Evolutionary conservation across 2,113 vertebrate genomes (phyloP).

Genomic region (Columba livia): DNA sequence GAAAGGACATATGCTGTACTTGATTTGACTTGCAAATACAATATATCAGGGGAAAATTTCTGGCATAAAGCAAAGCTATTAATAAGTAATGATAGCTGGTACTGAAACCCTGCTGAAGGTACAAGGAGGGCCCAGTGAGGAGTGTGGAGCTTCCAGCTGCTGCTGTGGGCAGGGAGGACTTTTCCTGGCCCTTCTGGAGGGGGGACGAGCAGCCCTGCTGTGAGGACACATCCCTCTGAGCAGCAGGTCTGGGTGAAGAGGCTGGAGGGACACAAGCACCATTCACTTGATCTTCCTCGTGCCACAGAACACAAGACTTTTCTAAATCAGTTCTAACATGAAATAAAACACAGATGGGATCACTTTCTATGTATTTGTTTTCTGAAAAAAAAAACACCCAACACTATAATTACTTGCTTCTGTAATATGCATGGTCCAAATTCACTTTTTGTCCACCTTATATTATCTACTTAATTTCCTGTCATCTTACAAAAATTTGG

Average conservation of each 20-base stretch:
- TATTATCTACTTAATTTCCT: not conserved
- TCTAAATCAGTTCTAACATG: not conserved
- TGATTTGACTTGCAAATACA: conserved; percentile 12
- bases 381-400: not conserved
- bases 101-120: not conserved
- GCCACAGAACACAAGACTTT: not conserved
- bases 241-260: not conserved
- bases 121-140: not conserved
- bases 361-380: not conserved
- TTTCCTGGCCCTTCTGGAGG: not conserved
- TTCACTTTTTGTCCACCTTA: not conserved
- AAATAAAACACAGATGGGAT: not conserved
- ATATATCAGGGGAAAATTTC: not conserved
- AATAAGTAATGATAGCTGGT: conserved; percentile 2
- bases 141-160: not conserved
- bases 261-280: fast-evolving
- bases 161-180: not conserved
- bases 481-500: not conserved
- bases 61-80: conserved; percentile 1
- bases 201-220: not conserved
- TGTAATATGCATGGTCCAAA: not conserved
- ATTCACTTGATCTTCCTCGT: not conserved
- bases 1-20: not conserved
- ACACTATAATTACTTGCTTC: not conserved
- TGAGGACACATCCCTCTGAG: not conserved